These are phyloP conservation scores for Hyles vespertilio DNA, from an alignment of 1,140 invertebrate species.

Conservation along the genomic window DNA sequence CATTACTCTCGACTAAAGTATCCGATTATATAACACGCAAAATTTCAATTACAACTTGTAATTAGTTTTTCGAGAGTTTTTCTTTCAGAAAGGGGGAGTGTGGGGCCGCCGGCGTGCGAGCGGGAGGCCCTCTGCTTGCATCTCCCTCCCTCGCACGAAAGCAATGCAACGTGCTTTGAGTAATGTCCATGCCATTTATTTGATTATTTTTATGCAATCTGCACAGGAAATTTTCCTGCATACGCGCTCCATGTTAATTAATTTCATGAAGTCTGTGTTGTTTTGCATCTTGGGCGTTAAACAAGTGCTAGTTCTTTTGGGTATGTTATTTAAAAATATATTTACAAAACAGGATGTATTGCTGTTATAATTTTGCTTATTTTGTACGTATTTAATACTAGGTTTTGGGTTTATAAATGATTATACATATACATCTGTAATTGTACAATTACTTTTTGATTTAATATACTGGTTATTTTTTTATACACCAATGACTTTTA, in stretches of 20 bases:
- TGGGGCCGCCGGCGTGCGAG: slow-evolving; percentile 42
- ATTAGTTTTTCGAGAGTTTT: slow-evolving; percentile 78
- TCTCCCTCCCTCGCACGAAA: slow-evolving; percentile 37
- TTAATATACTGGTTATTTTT: too few species aligned
- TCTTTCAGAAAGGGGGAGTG: slow-evolving; percentile 71
- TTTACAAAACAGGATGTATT: too few species aligned
- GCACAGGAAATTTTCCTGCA: slow-evolving; percentile 65
- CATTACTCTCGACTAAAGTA: slow-evolving; percentile 75
- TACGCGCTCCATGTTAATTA: slow-evolving; percentile 58
- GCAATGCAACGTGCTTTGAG: slow-evolving; percentile 57
- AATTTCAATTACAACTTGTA: slow-evolving; percentile 78
- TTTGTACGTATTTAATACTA: too few species aligned
- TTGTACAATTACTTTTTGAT: too few species aligned
- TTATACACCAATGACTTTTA: too few species aligned
- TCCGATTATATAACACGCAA: slow-evolving; percentile 78
- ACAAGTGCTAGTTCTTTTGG: too few species aligned
- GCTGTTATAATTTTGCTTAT: too few species aligned
- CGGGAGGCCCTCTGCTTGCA: slow-evolving; percentile 22
- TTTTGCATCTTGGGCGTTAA: slow-evolving; percentile 6
- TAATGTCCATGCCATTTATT: slow-evolving; percentile 71
- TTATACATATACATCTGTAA: too few species aligned
- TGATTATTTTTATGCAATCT: slow-evolving; percentile 75
- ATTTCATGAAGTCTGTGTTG: slow-evolving; percentile 52
- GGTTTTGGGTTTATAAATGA: too few species aligned
- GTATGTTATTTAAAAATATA: too few species aligned